Evolutionary conservation across 2,113 vertebrate genomes (phyloP), one percentile per base, ranked within the genome.

Genomic region (Plectropomus leopardus): DNA sequence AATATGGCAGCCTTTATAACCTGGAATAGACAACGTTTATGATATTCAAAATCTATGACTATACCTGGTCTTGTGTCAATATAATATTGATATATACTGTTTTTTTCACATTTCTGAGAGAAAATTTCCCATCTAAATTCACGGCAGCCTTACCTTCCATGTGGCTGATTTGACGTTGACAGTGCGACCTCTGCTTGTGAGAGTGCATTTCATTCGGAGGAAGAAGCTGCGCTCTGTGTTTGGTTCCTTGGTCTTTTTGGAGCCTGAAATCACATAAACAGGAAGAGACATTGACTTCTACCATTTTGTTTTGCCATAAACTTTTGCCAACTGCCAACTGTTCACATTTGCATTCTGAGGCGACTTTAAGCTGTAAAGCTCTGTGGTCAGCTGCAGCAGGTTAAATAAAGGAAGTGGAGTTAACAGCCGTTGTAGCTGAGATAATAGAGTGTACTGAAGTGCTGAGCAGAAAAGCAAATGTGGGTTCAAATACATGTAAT

Each of bases 81-180:
- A n/a, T n/a, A n/a, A n/a, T n/a, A n/a, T n/a, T n/a, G n/a, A n/a
- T n/a, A n/a, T n/a, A n/a, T n/a, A n/a, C n/a, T n/a, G n/a, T n/a
- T n/a, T n/a, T n/a, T n/a, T n/a, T n/a, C n/a, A 21, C 5, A 53
- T 57, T 59, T 42, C 21, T n/a, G 21, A 1, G 3, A 42, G 7
- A 15, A 24, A 1, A 42, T 53, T 63, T 59, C 1, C 17, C 45
- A 24, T 7, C 0, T 26, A 23, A 21, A 28, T 54, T 11, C 21
- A 58, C 7, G 4, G 2, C 0, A 1, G 0, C 86, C 89, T n/a
- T 93, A 97, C 98, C 96, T 99, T 99, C 98, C 98, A 99, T 0
- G 98, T 97, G 76, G 98, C 98, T 65, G 98, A 99, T 89, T 98
- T 99, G 78, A 99, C 96, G 58, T 99, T 99, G 93, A 99, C 98